These are phyloP conservation scores for Drosophila emarginata DNA, from an alignment of 2,888 invertebrate species.

Conservation along the genomic window DNA sequence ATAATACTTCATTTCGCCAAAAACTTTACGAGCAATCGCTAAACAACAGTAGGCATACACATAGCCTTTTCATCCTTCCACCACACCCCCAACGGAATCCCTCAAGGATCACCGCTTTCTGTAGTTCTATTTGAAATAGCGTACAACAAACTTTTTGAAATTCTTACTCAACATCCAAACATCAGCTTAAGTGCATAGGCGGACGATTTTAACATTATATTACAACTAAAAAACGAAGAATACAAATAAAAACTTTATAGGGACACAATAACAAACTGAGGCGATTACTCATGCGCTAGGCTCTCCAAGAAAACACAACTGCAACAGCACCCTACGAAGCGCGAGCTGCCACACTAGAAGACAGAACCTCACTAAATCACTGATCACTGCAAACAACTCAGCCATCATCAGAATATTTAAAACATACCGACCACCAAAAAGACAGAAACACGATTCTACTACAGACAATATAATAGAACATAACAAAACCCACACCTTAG, in stretches of 20 bases:
- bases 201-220: not conserved
- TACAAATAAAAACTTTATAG: not conserved
- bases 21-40: conserved; percentile 20
- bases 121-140: not conserved
- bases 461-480: no score
- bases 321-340: conserved; percentile 21
- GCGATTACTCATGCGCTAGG: not conserved
- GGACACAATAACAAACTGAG: conserved; percentile 1
- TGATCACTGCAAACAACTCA: not conserved
- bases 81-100: no score
- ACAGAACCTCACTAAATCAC: not conserved
- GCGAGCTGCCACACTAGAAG: conserved; percentile 1
- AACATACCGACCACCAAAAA: no score
- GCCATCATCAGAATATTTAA: no score
- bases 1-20: conserved; percentile 17
- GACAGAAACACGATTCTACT: no score
- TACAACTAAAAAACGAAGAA: not conserved
- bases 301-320: conserved; percentile 17
- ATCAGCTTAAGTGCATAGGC: not conserved
- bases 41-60: conserved; percentile 19
- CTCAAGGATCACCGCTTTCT: not conserved
- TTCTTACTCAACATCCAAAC: conserved; percentile 1
- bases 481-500: conserved; percentile 16
- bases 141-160: not conserved
- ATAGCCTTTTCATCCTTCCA: conserved; percentile 2